These are phyloP conservation scores for Pediacus dermestoides DNA, from an alignment of 2,888 invertebrate species.

Conservation along the genomic window DNA sequence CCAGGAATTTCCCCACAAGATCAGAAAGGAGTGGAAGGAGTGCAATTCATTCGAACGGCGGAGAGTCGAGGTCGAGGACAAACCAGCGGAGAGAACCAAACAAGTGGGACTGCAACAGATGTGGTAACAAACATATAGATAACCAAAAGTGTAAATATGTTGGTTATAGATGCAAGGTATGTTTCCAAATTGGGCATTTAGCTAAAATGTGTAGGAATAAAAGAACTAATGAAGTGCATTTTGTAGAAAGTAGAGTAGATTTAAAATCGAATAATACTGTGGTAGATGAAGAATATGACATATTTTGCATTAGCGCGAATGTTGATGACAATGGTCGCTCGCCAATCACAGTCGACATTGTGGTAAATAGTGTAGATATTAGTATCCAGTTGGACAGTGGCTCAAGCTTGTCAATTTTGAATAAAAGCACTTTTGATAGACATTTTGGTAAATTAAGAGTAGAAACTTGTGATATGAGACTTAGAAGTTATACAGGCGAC, in stretches of 20 bases:
- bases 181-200: constrained; percentile 1
- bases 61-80: no score
- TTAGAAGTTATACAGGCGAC: constrained; percentile 2
- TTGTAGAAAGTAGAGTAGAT: neutral
- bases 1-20: no score
- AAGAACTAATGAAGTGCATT: neutral
- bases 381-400: constrained; percentile 1
- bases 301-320: no score
- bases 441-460: constrained; percentile 1
- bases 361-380: neutral
- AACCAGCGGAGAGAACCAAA: no score
- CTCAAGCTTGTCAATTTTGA: neutral
- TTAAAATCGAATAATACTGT: no score
- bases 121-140: neutral
- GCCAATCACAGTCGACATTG: neutral
- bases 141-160: constrained; percentile 1
- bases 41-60: no score
- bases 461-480: neutral
- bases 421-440: neutral
- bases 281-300: no score
- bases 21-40: no score
- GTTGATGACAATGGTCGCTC: neutral
- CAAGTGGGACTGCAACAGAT: constrained; percentile 2
- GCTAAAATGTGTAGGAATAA: constrained; percentile 3
- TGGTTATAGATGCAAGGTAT: neutral